Evolutionary conservation across 2,888 invertebrate species (phyloP).

Genomic region (Tetragonisca angustula): DNA sequence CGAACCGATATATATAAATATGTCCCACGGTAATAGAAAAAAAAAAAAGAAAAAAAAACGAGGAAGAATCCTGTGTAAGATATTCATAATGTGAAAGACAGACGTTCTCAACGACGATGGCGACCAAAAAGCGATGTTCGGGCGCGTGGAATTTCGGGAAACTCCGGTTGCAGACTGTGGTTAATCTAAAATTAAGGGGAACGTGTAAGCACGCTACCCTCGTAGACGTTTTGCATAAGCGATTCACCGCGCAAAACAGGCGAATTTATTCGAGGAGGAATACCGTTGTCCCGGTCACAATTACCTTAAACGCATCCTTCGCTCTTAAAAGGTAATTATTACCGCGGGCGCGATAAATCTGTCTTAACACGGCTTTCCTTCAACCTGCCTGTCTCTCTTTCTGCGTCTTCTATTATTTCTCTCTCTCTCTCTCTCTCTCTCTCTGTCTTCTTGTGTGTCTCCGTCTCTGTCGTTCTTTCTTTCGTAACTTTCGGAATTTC

Average conservation of each 20-base stretch:
- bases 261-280: slow-evolving; percentile 57
- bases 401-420: slow-evolving; percentile 33
- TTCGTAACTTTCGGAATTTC: slow-evolving; percentile 19
- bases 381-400: slow-evolving; percentile 22
- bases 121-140: background rate
- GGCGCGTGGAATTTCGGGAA: background rate
- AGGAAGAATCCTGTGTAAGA: background rate
- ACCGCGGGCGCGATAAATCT: slow-evolving; percentile 61
- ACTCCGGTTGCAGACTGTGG: background rate
- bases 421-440: background rate
- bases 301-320: slow-evolving; percentile 60
- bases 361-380: slow-evolving; percentile 48
- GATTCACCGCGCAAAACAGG: slow-evolving; percentile 44
- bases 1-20: no score
- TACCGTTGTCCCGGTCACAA: slow-evolving; percentile 49
- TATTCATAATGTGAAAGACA: background rate
- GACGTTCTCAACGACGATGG: background rate
- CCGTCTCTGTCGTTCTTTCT: background rate
- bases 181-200: slow-evolving; percentile 51
- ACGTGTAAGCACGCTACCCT: slow-evolving; percentile 24
- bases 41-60: background rate
- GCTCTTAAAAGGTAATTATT: slow-evolving; percentile 66
- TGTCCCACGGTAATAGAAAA: no score
- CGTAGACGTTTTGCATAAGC: slow-evolving; percentile 46
- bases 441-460: background rate